phyloP scores from a whole-genome alignment of 2,797 vertebrate species.

The Diplodus puntazzo region DNA sequence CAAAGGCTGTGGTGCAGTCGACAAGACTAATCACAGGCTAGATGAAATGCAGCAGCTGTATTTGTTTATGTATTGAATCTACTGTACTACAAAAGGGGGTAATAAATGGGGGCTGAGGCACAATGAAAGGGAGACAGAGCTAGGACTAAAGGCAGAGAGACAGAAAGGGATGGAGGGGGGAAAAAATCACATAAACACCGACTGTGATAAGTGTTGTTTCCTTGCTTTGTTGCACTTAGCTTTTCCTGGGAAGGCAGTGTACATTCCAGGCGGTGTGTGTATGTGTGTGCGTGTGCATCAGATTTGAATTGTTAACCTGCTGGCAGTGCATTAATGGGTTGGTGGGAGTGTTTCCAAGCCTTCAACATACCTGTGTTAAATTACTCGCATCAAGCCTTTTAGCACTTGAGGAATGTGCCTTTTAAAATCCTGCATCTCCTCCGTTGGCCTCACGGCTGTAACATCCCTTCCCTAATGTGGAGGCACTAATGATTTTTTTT shows the following conservation, averaged over 20 bases:
- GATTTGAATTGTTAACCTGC: slow-evolving; percentile 59
- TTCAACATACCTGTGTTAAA: slow-evolving; percentile 67
- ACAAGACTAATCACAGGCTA: slow-evolving; percentile 68
- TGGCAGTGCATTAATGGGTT: slow-evolving; percentile 49
- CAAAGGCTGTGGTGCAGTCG: slow-evolving; percentile 51
- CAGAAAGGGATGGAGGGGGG: not conserved
- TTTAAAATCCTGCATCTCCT: slow-evolving; percentile 51
- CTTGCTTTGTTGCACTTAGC: slow-evolving; percentile 47
- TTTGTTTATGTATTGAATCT: slow-evolving; percentile 76
- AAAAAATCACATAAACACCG: slow-evolving; percentile 47
- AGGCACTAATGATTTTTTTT: slow-evolving; percentile 46
- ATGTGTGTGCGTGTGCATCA: slow-evolving; percentile 13
- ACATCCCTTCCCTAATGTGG: slow-evolving; percentile 26
- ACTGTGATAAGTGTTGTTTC: slow-evolving; percentile 60
- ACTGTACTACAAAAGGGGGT: slow-evolving; percentile 62
- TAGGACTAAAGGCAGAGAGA: slow-evolving; percentile 33
- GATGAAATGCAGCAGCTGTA: slow-evolving; percentile 75
- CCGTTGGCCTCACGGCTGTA: slow-evolving; percentile 28
- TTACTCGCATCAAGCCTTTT: slow-evolving; percentile 53
- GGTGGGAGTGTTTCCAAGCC: slow-evolving; percentile 56
- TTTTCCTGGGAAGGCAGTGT: slow-evolving; percentile 40
- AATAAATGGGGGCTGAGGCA: slow-evolving; percentile 63
- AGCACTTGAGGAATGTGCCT: slow-evolving; percentile 58
- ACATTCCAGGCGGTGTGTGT: slow-evolving; percentile 13
- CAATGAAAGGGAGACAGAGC: slow-evolving; percentile 50